Percentiles rank a stretch among this genome's conserved stretches.
Conservation (phyloP, 2,113 vertebrate genomes). For the Orcinus orca region DNA sequence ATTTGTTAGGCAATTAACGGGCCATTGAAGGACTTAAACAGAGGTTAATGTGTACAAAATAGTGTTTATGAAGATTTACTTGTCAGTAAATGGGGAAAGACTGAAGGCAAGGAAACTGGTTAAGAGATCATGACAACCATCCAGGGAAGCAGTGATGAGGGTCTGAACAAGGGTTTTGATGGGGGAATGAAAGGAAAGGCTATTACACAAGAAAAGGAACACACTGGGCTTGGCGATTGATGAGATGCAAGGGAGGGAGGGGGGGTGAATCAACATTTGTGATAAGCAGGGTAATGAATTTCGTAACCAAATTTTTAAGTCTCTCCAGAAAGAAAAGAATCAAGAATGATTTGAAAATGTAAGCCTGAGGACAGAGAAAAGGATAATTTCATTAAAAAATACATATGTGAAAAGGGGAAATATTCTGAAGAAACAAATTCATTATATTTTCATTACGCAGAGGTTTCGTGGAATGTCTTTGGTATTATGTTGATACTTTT, state of each 20-base stretch:
- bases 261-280: neutral
- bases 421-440: neutral
- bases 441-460: neutral
- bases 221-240: neutral
- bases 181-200: neutral
- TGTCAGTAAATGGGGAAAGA: neutral
- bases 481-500: neutral
- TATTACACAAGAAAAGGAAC: neutral
- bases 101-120: neutral
- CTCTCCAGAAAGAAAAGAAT: neutral
- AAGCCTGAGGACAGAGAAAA: neutral
- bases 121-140: neutral
- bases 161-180: neutral
- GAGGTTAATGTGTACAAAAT: neutral
- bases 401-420: neutral
- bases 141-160: neutral
- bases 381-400: neutral
- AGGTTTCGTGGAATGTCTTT: neutral
- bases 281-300: neutral
- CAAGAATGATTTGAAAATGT: neutral
- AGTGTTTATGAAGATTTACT: neutral
- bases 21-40: neutral
- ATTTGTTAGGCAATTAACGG: neutral
- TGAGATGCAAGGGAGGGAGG: neutral
- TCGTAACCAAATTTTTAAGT: neutral